A percentile compares a stretch with the other conserved stretches of the same genome.
phyloP scores from a whole-genome alignment of 2,888 invertebrate genomes.

The Perdita meconis region DNA sequence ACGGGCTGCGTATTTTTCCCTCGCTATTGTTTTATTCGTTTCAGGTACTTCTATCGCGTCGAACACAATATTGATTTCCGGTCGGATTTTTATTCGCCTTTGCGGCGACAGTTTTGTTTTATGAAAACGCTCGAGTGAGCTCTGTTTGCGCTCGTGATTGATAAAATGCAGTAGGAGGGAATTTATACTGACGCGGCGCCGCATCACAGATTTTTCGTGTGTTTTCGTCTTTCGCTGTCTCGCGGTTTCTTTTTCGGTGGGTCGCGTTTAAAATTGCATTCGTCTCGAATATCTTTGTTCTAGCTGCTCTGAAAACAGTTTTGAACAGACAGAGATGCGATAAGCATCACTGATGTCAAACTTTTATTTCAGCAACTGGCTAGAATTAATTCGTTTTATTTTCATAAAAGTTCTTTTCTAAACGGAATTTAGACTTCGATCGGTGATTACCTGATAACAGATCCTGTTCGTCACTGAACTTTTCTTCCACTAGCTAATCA shows the following conservation, averaged over 20 bases:
- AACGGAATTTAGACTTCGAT: too few species aligned
- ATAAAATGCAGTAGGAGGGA: slow-evolving; percentile 36
- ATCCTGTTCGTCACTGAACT: too few species aligned
- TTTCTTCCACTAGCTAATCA: too few species aligned
- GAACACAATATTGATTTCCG: slow-evolving; percentile 47
- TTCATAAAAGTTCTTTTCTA: too few species aligned
- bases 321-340: too few species aligned
- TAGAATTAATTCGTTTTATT: too few species aligned
- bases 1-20: not conserved
- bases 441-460: too few species aligned
- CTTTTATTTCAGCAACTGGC: too few species aligned
- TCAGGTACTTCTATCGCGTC: slow-evolving; percentile 26
- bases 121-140: slow-evolving; percentile 31
- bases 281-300: not conserved
- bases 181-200: slow-evolving; percentile 28
- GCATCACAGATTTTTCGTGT: not conserved
- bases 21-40: slow-evolving; percentile 9
- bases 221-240: not conserved
- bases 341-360: too few species aligned
- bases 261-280: not conserved
- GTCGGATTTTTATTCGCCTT: slow-evolving; percentile 46
- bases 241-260: not conserved
- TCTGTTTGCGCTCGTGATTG: slow-evolving; percentile 36
- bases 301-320: too few species aligned
- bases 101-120: slow-evolving; percentile 5